Base-by-base conservation (phyloP, 92 coral and sea anemone genomes). In the Parazoanthus atlanticus region DNA sequence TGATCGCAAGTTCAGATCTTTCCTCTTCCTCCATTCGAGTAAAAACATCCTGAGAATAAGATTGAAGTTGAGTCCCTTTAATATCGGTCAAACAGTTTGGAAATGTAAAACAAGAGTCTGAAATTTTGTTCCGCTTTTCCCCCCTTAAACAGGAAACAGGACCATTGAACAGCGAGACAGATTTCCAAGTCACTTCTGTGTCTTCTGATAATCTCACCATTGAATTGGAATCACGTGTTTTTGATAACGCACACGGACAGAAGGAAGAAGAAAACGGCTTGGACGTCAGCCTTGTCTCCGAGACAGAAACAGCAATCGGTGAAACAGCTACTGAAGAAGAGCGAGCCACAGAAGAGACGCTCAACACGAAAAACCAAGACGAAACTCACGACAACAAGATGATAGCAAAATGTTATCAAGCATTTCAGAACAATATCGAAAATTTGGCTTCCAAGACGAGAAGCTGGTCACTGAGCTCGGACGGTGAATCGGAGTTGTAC, bases 111-210 rank as follows among this genome's bases (percentile, higher is more conserved):
- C 46, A 74, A 74, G 49, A 19, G 47, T 36, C 47, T 80, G 36
- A 40, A 38, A 6, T n/a, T 25, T n/a, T 30, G 15, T 69, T 28
- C 16, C 31, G 31, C 21, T 52, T 12, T 43, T 41, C 47, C 47
- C 54, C 26, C 28, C 26, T 38, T 84, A 4, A 34, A 66, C 79
- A 84, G 87, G 87, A 71, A 84, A 84, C 87, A 71, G 87, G 79
- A 40, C 78, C 87, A 46, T 25, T 88, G 34, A 80, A 49, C 66
- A 79, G 82, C 56, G 87, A 87, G 74, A 82, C 92, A 19, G 90
- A 85, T 73, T 74, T 93, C 52, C 87, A 93, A 74, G 93, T 95
- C 29, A 88, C 91, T 3, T 93, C 98, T 16, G 89, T 93, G 31
- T 79, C 93, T 12, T 92, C 87, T 16, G 96, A 95, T 25, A 88